These are phyloP conservation scores for Eclectus roratus DNA, from an alignment of 2,113 vertebrate species.

Conservation along the genomic window DNA sequence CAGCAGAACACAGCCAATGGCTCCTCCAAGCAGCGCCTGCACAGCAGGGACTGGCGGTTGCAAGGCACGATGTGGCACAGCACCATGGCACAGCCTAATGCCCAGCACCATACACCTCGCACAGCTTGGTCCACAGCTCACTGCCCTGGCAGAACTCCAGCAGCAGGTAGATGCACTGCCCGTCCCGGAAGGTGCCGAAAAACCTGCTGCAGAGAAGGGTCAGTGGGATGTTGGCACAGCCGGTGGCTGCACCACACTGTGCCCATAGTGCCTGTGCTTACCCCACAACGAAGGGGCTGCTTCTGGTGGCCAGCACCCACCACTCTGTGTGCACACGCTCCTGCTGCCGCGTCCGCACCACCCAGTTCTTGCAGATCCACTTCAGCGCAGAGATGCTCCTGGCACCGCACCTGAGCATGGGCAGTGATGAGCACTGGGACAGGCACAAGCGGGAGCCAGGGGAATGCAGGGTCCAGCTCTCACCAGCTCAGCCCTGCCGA, in stretches of 20 bases:
- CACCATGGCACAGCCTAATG: no score
- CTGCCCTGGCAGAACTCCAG: constrained; percentile 84
- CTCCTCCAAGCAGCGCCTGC: constrained; percentile 79
- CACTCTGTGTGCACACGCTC: constrained; percentile 79
- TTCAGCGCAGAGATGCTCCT: constrained; percentile 74
- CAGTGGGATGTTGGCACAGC: neutral
- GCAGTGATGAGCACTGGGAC: no score
- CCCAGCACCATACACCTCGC: constrained; percentile 71
- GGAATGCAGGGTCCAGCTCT: neutral
- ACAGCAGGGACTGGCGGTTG: rapidly evolving
- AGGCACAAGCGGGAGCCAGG: neutral
- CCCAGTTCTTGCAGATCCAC: constrained; percentile 76
- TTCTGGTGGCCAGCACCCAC: constrained; percentile 68
- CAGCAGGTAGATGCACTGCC: constrained; percentile 78
- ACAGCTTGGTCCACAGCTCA: constrained; percentile 85
- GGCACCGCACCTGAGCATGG: neutral
- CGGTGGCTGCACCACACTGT: rapidly evolving
- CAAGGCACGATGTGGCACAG: no score
- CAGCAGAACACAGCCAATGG: constrained; percentile 74
- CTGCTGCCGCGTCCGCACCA: constrained; percentile 77
- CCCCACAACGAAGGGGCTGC: neutral
- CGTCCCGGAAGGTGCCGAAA: constrained; percentile 74
- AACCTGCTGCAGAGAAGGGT: constrained; percentile 53
- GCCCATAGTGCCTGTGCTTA: neutral
- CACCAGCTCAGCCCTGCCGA: constrained; percentile 81